Conservation (phyloP, 2,113 vertebrate genomes). For the Notothenia rossii region DNA sequence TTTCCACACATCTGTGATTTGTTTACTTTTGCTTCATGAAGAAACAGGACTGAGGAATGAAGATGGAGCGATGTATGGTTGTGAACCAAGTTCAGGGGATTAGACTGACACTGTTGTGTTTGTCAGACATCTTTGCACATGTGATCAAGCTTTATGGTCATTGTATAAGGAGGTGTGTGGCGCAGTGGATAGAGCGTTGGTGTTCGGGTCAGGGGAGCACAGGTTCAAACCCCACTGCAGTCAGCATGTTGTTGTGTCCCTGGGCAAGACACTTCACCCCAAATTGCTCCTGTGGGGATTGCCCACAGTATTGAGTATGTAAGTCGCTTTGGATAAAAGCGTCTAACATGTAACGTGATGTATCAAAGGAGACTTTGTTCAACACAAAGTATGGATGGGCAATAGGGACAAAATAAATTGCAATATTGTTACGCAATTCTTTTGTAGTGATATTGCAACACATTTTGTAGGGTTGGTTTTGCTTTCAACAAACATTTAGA, state of each 20-base stretch:
- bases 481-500: background rate
- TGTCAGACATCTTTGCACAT: slow-evolving; percentile 3
- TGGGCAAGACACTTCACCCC: too few species aligned
- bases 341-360: too few species aligned
- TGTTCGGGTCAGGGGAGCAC: too few species aligned
- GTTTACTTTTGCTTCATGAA: slow-evolving; percentile 55
- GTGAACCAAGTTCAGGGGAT: background rate
- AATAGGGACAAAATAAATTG: background rate
- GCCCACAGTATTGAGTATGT: too few species aligned
- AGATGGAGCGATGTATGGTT: background rate
- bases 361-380: background rate
- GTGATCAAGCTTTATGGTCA: background rate
- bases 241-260: too few species aligned
- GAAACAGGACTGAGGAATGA: slow-evolving; percentile 47
- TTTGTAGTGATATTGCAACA: background rate
- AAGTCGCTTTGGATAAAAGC: too few species aligned
- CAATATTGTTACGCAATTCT: background rate
- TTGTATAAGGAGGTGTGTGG: too few species aligned
- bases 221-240: too few species aligned
- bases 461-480: background rate
- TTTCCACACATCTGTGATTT: slow-evolving; percentile 50
- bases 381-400: background rate
- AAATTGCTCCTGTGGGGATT: too few species aligned
- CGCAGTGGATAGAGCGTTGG: too few species aligned
- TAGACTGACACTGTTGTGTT: slow-evolving; percentile 22